These are phyloP conservation scores for Trachymyrmex cornetzi DNA, from an alignment of 1,140 invertebrate genomes.

Conservation along the genomic window DNA sequence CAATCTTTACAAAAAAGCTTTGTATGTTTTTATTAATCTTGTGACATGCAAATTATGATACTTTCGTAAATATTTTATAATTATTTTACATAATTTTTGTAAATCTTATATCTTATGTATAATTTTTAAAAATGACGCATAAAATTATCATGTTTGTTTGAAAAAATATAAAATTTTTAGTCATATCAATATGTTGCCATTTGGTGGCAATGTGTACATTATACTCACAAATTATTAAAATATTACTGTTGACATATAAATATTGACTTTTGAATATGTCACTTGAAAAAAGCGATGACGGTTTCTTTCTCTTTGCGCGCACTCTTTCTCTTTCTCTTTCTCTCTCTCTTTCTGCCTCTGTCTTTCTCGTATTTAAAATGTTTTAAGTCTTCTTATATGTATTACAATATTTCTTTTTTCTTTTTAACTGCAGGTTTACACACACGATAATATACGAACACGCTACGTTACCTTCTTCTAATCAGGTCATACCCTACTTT, in stretches of 20 bases:
- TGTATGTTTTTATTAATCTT: neutral
- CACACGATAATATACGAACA: slow-evolving; percentile 35
- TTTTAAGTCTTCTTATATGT: neutral
- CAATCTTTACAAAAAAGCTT: neutral
- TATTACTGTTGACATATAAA: neutral
- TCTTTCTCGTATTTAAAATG: slow-evolving; percentile 10
- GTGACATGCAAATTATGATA: neutral
- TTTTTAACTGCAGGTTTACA: slow-evolving; percentile 1
- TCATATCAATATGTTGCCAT: neutral
- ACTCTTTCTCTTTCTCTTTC: neutral
- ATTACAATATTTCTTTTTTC: slow-evolving; percentile 3
- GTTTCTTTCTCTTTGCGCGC: neutral
- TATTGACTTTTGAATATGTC: neutral
- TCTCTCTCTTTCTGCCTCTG: neutral
- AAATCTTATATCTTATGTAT: neutral
- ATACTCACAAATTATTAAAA: neutral
- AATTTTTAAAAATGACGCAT: neutral
- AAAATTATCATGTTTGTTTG: neutral
- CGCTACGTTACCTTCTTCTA: slow-evolving; percentile 30
- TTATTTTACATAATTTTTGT: neutral
- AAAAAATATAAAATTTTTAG: neutral
- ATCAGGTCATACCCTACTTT: slow-evolving; percentile 53
- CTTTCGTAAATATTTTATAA: neutral
- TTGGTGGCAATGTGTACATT: neutral
- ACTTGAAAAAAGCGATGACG: neutral